phyloP scores from a whole-genome alignment of 2,888 invertebrate species.

The Hyposoter dolosus region DNA sequence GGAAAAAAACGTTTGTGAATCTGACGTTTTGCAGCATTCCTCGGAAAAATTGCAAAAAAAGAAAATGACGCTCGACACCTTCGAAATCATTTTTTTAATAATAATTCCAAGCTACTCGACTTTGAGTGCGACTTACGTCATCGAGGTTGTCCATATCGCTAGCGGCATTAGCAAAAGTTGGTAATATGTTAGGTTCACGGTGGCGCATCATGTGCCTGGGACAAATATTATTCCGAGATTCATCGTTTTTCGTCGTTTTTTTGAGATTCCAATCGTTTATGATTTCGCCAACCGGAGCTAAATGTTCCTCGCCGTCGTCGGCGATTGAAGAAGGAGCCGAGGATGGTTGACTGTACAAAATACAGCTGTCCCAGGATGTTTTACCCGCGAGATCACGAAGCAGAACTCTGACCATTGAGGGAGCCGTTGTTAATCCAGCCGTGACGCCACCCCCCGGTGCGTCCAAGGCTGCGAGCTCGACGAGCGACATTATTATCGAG shows the following conservation, averaged over 20 bases:
- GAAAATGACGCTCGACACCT: neutral
- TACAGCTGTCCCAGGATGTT: conserved; percentile 98
- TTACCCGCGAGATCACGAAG: conserved; percentile 97
- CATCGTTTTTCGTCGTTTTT: conserved; percentile 74
- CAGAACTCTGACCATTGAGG: conserved; percentile 90
- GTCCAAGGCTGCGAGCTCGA: conserved; percentile 94
- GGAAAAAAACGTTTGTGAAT: neutral
- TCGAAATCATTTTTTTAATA: neutral
- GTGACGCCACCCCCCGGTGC: conserved; percentile 92
- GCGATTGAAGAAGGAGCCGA: conserved; percentile 83
- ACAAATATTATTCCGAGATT: conserved; percentile 82
- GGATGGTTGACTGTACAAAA: conserved; percentile 92
- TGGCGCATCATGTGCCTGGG: conserved; percentile 90
- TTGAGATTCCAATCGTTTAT: conserved; percentile 74
- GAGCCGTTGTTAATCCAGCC: conserved; percentile 82
- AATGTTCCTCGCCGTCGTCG: conserved; percentile 73
- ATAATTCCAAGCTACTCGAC: neutral
- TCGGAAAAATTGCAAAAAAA: neutral
- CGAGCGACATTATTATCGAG: conserved; percentile 93
- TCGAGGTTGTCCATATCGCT: conserved; percentile 96
- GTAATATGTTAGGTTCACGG: conserved; percentile 91
- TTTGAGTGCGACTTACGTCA: conserved; percentile 89
- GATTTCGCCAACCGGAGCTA: neutral
- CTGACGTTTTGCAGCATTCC: neutral
- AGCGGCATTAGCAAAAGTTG: conserved; percentile 92